phyloP scores from a whole-genome alignment of 2,888 invertebrate genomes.

The Calliphora vomitoria region DNA sequence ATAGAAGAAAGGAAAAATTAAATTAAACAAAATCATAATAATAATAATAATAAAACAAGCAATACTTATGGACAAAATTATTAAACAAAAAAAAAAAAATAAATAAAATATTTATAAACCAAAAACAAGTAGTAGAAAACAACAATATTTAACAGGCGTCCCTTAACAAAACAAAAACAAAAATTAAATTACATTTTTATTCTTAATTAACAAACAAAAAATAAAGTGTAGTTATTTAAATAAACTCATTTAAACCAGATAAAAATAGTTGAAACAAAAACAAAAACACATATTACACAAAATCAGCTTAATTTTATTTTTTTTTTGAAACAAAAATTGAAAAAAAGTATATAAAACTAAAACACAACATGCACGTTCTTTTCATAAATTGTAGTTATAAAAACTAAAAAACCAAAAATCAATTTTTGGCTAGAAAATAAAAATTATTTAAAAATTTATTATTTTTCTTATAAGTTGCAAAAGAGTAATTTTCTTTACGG shows the following conservation, averaged over 20 bases:
- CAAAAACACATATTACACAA: background rate
- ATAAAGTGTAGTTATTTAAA: conserved; percentile 15
- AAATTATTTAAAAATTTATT: background rate
- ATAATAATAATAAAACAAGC: conserved; percentile 65
- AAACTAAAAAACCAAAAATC: background rate
- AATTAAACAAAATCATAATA: too few relatives aligned
- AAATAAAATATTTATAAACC: conserved; percentile 50
- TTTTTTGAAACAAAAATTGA: background rate
- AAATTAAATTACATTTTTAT: conserved; percentile 43
- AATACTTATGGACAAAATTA: conserved; percentile 71
- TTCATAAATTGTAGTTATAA: conserved; percentile 36
- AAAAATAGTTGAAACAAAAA: conserved; percentile 5
- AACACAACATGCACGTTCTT: conserved; percentile 27
- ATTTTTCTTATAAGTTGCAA: conserved; percentile 56
- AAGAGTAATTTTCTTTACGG: conserved; percentile 18
- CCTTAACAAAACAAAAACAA: conserved; percentile 50
- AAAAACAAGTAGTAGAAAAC: conserved; percentile 39
- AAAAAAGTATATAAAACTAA: background rate
- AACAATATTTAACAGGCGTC: conserved; percentile 71
- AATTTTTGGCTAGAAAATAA: conserved; percentile 20
- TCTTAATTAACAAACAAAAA: conserved; percentile 46
- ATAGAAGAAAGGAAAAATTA: conserved; percentile 43
- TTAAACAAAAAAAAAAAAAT: conserved; percentile 55
- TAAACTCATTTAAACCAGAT: background rate
- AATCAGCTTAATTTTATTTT: conserved; percentile 24